Conservation (phyloP, 2,888 invertebrate genomes). For the Amiota mariae region DNA sequence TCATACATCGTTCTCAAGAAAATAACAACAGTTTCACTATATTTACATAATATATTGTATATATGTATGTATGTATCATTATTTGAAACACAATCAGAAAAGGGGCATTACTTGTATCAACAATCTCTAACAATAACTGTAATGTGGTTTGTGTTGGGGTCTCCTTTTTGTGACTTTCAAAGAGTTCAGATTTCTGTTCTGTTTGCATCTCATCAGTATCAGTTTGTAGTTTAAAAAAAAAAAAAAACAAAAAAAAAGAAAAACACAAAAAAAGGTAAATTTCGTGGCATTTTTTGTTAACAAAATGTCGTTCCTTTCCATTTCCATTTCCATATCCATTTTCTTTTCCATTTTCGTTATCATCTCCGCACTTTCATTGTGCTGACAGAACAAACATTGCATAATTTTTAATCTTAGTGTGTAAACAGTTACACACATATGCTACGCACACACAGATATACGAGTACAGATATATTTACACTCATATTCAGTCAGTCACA, state of each 20-base stretch:
- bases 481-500: neutral
- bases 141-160: conserved; percentile 18
- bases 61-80: no score
- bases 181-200: conserved; percentile 41
- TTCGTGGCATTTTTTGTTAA: neutral
- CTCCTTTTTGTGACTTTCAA: neutral
- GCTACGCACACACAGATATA: conserved; percentile 44
- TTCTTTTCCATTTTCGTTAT: conserved; percentile 24
- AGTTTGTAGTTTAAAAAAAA: neutral
- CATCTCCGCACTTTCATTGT: conserved; percentile 47
- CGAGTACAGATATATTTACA: conserved; percentile 29
- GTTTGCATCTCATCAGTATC: conserved; percentile 46
- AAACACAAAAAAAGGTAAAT: conserved; percentile 29
- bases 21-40: no score
- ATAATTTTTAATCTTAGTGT: conserved; percentile 65
- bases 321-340: neutral
- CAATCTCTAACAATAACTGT: neutral
- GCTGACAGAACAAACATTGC: conserved; percentile 64
- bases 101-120: conserved; percentile 14
- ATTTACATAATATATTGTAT: no score
- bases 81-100: neutral
- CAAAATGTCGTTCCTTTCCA: neutral
- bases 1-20: no score
- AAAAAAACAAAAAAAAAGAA: conserved; percentile 37
- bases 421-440: conserved; percentile 59